Base-by-base conservation (phyloP, 2,888 invertebrate species). In the Oligia strigilis region DNA sequence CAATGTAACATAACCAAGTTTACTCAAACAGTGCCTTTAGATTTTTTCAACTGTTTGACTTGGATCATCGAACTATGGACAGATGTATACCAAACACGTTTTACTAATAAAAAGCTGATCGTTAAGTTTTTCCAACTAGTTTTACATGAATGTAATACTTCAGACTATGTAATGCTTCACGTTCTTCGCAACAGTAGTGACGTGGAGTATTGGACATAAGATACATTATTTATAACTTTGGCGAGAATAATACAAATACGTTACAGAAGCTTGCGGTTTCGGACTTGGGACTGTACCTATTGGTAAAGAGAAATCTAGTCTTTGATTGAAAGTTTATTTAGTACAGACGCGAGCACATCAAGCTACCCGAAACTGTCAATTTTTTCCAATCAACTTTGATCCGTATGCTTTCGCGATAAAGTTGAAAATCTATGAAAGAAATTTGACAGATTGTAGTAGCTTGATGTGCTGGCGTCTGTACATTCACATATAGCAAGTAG, bases 1-100 rank as follows among this genome's bases (percentile, higher is more conserved):
- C 14, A 58, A 49, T 49, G 11, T 71, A 49, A 46, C 9, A 17
- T 5, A 60, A 71, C 23, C 9, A 66, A 85, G 8, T 9, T 36
- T 55, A 70, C 49, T 69, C 19, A 67, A 71, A 65, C 36, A 82
- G 60, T 17, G 36, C 52, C n/a, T 65, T 67, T 55, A n/a, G 40
- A 43, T 66, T 71, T 8, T 23, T 71, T 46, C 36, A 67, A 74
- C 69, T 8, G 23, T 69, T 80, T 70, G 29, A 40, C 62, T 64
- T 75, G 78, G 77, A 80, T 81, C 77, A 83, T 49, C 64, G 70
- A 84, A 85, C 76, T 72, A 75, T 36, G 29, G 46, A 71, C 74
- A 88, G 79, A 87, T 83, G 80, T 81, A 80, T 79, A 81, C 77
- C 78, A 85, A 82, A 78, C 85, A 79, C 78, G 82, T 88, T 87